Conservation (phyloP, 2,797 vertebrate genomes). For the Hapalemur alaotrensis region DNA sequence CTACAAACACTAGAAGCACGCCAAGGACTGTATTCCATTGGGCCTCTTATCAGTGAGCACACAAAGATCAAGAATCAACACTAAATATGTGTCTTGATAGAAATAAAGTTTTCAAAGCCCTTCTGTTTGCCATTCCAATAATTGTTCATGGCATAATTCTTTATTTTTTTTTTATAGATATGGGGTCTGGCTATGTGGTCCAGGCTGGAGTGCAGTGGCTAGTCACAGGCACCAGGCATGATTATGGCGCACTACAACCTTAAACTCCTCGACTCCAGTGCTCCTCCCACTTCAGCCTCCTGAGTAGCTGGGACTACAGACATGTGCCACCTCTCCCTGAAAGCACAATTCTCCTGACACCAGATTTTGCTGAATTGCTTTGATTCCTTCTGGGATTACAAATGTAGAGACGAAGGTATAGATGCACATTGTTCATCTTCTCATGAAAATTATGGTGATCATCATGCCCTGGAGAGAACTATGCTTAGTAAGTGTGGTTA, state of each 20-base stretch:
- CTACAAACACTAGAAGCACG: background rate
- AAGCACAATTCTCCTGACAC: background rate
- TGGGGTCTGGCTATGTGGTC: background rate
- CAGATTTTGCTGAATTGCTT: background rate
- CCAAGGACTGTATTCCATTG: conserved; percentile 28
- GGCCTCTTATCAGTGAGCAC: conserved; percentile 28
- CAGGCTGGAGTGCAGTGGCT: background rate
- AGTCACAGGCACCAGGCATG: background rate
- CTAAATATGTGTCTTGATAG: conserved; percentile 1
- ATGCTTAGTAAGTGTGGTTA: background rate
- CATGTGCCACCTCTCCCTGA: background rate
- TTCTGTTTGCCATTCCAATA: conserved; percentile 25
- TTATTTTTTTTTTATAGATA: background rate
- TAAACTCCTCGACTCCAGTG: background rate
- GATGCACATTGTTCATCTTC: background rate
- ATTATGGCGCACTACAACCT: background rate
- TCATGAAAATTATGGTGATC: background rate
- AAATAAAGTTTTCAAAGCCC: conserved; percentile 39
- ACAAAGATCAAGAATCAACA: conserved; percentile 41
- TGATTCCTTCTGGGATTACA: background rate
- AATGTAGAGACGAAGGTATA: background rate
- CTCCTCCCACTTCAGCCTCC: background rate
- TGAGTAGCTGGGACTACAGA: background rate
- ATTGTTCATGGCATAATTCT: conserved; percentile 7
- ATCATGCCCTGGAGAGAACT: background rate